Conservation (phyloP, 2,113 vertebrate genomes). For the Oryctolagus cuniculus region mOryCun1.1 NC_091432.1:104603501-104604000, state of each 20-base stretch:
- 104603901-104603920: not conserved
- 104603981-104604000: not conserved
- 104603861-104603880: not conserved
- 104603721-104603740: slow-evolving; percentile 71
- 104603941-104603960: slow-evolving; percentile 57
- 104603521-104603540: slow-evolving; percentile 66
- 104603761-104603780: slow-evolving; percentile 66
- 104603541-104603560: slow-evolving; percentile 69
- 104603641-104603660: slow-evolving; percentile 42
- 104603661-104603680: slow-evolving; percentile 79
- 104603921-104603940: not conserved
- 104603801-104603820: slow-evolving; percentile 67
- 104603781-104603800: slow-evolving; percentile 69
- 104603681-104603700: slow-evolving; percentile 79
- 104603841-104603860: not conserved
- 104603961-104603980: slow-evolving; percentile 18
- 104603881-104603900: not conserved
- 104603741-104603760: slow-evolving; percentile 56
- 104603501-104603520: slow-evolving; percentile 68
- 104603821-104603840: slow-evolving; percentile 61
- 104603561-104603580: slow-evolving; percentile 60
- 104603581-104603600: slow-evolving; percentile 71
- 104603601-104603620: slow-evolving; percentile 61
- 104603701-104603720: slow-evolving; percentile 78
- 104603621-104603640: slow-evolving; percentile 76